These are phyloP conservation scores for Gonioctena quinquepunctata DNA, from an alignment of 1,140 invertebrate species.

Conservation along the genomic window DNA sequence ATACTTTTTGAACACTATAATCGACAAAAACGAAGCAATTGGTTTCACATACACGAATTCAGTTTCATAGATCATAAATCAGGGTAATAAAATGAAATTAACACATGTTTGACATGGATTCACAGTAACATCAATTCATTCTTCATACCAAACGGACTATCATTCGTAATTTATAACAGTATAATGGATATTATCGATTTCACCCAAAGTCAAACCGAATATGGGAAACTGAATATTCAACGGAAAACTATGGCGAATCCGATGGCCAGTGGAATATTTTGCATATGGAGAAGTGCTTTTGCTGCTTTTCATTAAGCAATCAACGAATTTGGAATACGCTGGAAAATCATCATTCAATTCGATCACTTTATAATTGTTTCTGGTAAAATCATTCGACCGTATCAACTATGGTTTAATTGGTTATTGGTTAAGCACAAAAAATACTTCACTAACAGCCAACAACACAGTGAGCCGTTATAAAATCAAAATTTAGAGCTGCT, in stretches of 20 bases:
- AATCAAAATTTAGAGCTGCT: too few species aligned
- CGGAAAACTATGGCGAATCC: slow-evolving; percentile 2
- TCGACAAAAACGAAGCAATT: neutral
- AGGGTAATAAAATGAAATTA: slow-evolving; percentile 42
- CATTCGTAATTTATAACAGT: slow-evolving; percentile 32
- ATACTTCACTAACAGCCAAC: too few species aligned
- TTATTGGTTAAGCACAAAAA: too few species aligned
- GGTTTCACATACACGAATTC: slow-evolving; percentile 36
- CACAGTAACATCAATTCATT: slow-evolving; percentile 33
- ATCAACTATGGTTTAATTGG: too few species aligned
- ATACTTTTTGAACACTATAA: neutral
- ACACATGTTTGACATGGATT: slow-evolving; percentile 40
- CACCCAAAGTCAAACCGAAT: slow-evolving; percentile 19
- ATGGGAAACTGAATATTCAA: slow-evolving; percentile 29
- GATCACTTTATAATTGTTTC: too few species aligned
- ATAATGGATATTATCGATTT: slow-evolving; percentile 29
- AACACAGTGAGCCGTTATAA: too few species aligned
- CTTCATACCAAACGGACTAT: slow-evolving; percentile 32
- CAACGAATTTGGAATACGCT: too few species aligned
- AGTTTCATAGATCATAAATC: slow-evolving; percentile 39
- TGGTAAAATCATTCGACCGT: too few species aligned
- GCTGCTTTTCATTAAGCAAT: slow-evolving; percentile 36
- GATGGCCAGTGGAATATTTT: neutral
- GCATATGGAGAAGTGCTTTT: slow-evolving; percentile 14
- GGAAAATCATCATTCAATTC: too few species aligned